Evolutionary conservation across 1,140 invertebrate genomes (phyloP).

Genomic region (Marisa cornuarietis): DNA sequence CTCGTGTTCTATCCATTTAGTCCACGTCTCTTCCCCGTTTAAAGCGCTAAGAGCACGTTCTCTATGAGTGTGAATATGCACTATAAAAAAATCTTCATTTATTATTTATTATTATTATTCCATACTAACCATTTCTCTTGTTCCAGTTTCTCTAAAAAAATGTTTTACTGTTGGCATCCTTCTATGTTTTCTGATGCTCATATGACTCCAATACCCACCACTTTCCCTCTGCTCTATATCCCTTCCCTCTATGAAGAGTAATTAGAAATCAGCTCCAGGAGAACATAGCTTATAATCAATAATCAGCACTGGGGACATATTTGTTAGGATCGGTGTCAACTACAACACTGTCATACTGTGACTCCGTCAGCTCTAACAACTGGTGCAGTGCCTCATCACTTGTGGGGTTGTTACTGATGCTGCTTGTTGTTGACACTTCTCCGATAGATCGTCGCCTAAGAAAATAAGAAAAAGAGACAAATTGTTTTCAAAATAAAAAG

Average conservation of each 20-base stretch:
- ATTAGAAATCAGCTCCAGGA: conserved; percentile 3
- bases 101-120: too few relatives aligned
- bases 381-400: conserved; percentile 27
- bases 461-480: neutral
- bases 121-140: too few relatives aligned
- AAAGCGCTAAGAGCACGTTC: too few relatives aligned
- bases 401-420: conserved; percentile 32
- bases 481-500: too few relatives aligned
- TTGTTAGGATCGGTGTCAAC: conserved; percentile 25
- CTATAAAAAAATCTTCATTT: too few relatives aligned
- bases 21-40: too few relatives aligned
- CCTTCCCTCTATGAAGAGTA: neutral
- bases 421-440: conserved; percentile 35
- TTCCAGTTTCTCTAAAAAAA: neutral
- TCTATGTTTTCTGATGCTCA: too few relatives aligned
- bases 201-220: too few relatives aligned
- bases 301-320: conserved; percentile 25
- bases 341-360: conserved; percentile 32
- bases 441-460: conserved; percentile 30
- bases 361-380: conserved; percentile 29
- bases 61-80: too few relatives aligned
- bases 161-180: too few relatives aligned
- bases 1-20: too few relatives aligned
- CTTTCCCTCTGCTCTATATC: too few relatives aligned
- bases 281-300: neutral